Conservation (phyloP, 2,888 invertebrate genomes). For the Platycnemis pennipes region DNA sequence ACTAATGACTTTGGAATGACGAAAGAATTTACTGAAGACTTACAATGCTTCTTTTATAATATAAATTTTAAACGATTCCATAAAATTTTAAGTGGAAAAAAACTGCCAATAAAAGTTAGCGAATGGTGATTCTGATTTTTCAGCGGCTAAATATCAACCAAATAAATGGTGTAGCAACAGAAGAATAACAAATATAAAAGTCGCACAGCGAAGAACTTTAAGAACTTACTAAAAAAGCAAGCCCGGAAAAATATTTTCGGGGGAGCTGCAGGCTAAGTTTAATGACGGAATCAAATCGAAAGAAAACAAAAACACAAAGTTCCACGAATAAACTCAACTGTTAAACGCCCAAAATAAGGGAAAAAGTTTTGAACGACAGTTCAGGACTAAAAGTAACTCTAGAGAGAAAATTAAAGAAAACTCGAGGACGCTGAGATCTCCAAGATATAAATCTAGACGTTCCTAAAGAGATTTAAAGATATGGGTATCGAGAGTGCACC, state of each 20-base stretch:
- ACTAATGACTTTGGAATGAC: too few species aligned
- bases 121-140: too few species aligned
- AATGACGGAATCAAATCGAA: neutral
- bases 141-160: too few species aligned
- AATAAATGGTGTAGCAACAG: too few species aligned
- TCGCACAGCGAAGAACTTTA: too few species aligned
- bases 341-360: neutral
- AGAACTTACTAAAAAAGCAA: neutral
- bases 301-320: neutral
- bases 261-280: neutral
- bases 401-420: neutral
- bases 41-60: too few species aligned
- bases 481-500: too few species aligned
- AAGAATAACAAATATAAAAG: too few species aligned
- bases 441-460: neutral
- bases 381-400: neutral
- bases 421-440: neutral
- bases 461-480: neutral
- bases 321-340: neutral
- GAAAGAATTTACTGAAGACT: too few species aligned
- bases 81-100: too few species aligned
- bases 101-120: too few species aligned
- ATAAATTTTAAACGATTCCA: too few species aligned
- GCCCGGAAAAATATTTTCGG: neutral
- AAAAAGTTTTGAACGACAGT: neutral